Conservation (phyloP, 2,888 invertebrate genomes). For the Nasonovia ribisnigri region DNA sequence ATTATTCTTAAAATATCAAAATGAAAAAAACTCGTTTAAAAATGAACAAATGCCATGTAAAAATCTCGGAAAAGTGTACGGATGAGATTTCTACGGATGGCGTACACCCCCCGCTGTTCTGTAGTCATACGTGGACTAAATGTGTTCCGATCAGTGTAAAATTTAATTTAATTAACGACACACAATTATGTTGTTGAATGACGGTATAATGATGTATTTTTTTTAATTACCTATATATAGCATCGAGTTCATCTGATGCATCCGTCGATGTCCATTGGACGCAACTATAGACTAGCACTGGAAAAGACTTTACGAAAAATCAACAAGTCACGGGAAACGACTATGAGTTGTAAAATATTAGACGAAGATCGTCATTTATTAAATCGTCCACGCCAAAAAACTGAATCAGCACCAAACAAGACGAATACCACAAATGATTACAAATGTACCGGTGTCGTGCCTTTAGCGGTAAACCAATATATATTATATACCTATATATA, state of each 20-base stretch:
- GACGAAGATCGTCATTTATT: conserved; percentile 35
- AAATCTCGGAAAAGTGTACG: not conserved
- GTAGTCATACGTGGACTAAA: conserved; percentile 78
- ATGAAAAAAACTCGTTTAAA: conserved; percentile 33
- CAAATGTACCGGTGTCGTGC: conserved; percentile 22
- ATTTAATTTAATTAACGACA: conserved; percentile 67
- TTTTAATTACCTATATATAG: not conserved
- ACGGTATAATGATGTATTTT: not conserved
- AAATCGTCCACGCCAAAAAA: not conserved
- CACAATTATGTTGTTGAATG: not conserved
- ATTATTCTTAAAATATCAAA: not conserved
- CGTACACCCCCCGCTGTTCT: conserved; percentile 76
- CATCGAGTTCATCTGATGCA: conserved; percentile 38
- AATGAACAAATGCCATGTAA: not conserved
- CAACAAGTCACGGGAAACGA: not conserved
- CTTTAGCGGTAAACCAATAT: conserved; percentile 26
- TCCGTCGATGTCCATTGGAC: conserved; percentile 57
- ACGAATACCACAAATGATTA: not conserved
- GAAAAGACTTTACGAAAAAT: conserved; percentile 42
- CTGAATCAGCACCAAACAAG: not conserved
- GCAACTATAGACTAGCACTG: conserved; percentile 48
- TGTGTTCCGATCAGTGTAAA: conserved; percentile 74
- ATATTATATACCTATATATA: not conserved
- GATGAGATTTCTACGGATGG: not conserved
- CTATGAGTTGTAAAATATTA: conserved; percentile 23